Evolutionary conservation across 2,797 vertebrate genomes (phyloP), one percentile per base, ranked within the genome.

Genomic region (Pseudotriccus pelzelni): DNA sequence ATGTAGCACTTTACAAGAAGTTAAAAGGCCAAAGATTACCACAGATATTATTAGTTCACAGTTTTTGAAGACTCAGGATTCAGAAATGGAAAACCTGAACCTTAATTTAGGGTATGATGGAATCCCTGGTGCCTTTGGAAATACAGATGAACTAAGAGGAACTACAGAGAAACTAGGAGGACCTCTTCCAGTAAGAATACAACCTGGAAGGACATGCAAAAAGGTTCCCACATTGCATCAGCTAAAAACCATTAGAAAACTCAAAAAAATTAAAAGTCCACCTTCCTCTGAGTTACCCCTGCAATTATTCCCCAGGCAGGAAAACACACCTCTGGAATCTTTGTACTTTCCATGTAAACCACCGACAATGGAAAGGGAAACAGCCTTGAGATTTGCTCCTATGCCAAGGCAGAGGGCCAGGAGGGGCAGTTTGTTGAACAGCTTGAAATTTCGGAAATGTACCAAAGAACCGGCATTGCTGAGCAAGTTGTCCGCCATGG

Each of bases 391-490:
- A 32, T 87, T 63, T 25, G 41, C 34, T 59, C 84, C 34, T 50
- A n/a, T 78, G 83, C 95, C 96, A 92, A 93, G 97, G 95, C 97
- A 88, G 81, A 94, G 58, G 60, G 85, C 89, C 64, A 37, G 41
- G 83, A 90, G 58, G 6, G 93, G 87, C 95, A 91, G 91, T 76
- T 91, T 87, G 78, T 78, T 90, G 82, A 96, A 83, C 84, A 83
- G 75, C 75, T 92, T 84, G 89, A 94, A 73, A 82, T 87, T 88
- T 75, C 93, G 91, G 74, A 97, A 96, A 93, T 63, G 72, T 93
- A 97, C 97, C 97, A 98, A 98, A 98, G 98, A 98, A 64, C 96
- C 91, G 67, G 73, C 91, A 34, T 90, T 98, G 93, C 70, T 98
- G 70, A 95, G 63, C 89, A 96, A 96, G 93, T 96, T 98, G 44